These are phyloP conservation scores for Tenthredo distinguenda DNA, from an alignment of 2,888 invertebrate genomes.

Conservation along the genomic window DNA sequence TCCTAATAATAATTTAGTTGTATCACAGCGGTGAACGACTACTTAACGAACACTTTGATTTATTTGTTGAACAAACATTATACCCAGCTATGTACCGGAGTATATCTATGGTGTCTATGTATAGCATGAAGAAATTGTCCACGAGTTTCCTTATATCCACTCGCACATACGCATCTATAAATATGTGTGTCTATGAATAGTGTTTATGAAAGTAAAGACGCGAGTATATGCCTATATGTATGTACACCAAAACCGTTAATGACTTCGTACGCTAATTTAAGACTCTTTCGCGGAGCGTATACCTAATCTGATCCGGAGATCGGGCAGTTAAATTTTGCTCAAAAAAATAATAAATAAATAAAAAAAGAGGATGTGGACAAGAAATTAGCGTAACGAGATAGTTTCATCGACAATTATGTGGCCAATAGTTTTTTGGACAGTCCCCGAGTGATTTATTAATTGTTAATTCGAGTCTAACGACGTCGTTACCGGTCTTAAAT, in stretches of 20 bases:
- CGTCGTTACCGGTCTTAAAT: conserved; percentile 29
- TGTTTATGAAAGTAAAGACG: neutral
- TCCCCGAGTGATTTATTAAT: conserved; percentile 38
- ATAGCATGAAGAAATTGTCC: neutral
- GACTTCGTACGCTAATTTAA: neutral
- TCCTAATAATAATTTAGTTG: conserved; percentile 40
- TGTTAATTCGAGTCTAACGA: conserved; percentile 37
- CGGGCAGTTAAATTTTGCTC: neutral
- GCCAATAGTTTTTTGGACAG: neutral
- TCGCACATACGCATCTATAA: neutral
- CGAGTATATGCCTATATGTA: neutral
- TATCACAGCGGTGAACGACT: conserved; percentile 28
- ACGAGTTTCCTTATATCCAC: neutral
- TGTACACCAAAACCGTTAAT: neutral
- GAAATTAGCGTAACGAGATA: neutral
- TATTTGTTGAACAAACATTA: conserved; percentile 24
- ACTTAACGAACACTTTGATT: conserved; percentile 24
- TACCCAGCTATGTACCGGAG: neutral
- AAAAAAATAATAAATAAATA: too few relatives aligned
- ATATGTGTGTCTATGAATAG: neutral
- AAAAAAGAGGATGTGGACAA: neutral
- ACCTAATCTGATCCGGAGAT: neutral
- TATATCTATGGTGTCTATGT: neutral
- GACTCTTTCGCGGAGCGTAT: neutral
- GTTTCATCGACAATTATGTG: conserved; percentile 19